Conservation (phyloP, 2,797 vertebrate genomes). For the Anguilla obscura region DNA sequence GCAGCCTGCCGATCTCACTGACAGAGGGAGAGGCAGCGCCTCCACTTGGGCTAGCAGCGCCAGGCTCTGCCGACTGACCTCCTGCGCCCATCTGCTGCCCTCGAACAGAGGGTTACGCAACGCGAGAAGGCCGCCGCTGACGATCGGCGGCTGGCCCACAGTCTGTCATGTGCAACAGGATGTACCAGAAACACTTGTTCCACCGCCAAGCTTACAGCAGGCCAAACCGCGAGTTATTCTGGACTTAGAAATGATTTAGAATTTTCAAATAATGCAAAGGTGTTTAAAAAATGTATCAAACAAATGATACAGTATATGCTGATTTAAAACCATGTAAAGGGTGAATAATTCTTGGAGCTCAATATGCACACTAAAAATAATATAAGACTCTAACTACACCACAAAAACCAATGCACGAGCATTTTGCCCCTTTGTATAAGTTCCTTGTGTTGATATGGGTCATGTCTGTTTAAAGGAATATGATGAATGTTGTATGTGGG, state of each 20-base stretch:
- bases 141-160: not conserved
- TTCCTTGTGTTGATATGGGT: too few relatives aligned
- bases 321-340: too few relatives aligned
- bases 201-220: not conserved
- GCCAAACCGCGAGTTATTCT: not conserved
- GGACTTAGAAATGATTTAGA: not conserved
- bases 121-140: not conserved
- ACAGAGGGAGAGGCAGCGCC: constrained; percentile 14
- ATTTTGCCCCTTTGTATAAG: too few relatives aligned
- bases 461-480: not conserved
- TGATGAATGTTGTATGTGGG: not conserved
- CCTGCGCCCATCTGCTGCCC: constrained; percentile 41
- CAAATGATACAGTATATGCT: too few relatives aligned
- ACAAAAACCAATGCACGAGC: too few relatives aligned
- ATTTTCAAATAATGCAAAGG: not conserved
- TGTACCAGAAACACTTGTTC: not conserved
- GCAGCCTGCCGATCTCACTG: constrained; percentile 34
- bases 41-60: constrained; percentile 12
- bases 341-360: not conserved
- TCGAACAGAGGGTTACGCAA: constrained; percentile 6
- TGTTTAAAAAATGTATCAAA: not conserved
- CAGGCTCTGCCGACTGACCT: constrained; percentile 27
- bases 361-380: not conserved
- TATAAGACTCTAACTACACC: not conserved
- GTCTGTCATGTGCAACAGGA: not conserved